Percentiles rank a stretch among this genome's conserved stretches.
Evolutionary conservation across 2,113 vertebrate species (phyloP).

Genomic region (Microtus pennsylvanicus): DNA sequence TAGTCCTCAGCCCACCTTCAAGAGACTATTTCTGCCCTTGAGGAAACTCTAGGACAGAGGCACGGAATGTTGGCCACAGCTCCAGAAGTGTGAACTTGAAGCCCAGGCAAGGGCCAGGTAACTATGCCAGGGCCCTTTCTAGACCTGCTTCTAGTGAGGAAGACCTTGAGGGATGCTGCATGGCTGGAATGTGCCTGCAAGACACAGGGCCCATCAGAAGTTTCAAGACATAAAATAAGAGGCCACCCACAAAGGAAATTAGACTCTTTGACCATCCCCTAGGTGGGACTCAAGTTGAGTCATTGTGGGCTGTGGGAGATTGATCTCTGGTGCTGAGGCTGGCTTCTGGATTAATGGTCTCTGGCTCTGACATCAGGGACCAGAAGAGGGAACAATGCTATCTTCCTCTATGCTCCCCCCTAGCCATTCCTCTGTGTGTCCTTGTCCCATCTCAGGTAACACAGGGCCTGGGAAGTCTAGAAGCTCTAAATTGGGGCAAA

Average conservation of each 20-base stretch:
- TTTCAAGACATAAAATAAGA: no score
- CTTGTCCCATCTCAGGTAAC: rapidly evolving
- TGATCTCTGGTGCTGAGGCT: no score
- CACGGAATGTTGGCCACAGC: neutral
- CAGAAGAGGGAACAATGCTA: rapidly evolving
- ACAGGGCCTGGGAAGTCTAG: neutral
- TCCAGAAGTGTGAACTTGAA: neutral
- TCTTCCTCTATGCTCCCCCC: neutral
- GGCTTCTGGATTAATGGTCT: neutral
- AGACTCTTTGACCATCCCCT: rapidly evolving
- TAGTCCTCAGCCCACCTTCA: no score
- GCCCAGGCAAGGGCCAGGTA: neutral
- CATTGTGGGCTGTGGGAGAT: rapidly evolving
- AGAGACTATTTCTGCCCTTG: neutral
- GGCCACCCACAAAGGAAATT: rapidly evolving
- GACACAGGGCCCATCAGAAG: rapidly evolving
- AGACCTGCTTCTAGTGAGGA: neutral
- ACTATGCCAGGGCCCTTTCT: neutral
- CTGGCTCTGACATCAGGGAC: neutral
- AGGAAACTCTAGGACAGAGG: neutral
- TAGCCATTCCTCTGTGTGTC: neutral
- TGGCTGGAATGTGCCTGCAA: rapidly evolving
- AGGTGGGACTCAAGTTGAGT: rapidly evolving
- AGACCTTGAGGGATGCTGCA: rapidly evolving
- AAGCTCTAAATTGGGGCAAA: neutral